These are phyloP conservation scores for Amazona guildingii DNA, from an alignment of 2,113 vertebrate species.

Conservation along the genomic window DNA sequence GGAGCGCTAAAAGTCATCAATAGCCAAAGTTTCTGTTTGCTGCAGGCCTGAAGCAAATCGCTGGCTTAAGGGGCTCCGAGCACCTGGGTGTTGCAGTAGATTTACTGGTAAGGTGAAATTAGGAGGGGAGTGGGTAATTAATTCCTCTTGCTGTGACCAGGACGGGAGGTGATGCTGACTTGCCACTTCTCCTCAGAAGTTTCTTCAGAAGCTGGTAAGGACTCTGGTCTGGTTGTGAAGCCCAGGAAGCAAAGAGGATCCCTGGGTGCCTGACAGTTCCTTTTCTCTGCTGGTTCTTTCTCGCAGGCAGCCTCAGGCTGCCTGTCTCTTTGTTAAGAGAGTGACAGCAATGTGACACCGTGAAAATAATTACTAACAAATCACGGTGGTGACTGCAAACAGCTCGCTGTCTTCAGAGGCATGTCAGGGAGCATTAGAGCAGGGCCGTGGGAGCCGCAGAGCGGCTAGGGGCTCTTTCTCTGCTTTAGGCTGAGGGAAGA, in stretches of 20 bases:
- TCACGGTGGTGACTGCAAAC: conserved; percentile 98
- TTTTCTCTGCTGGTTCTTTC: conserved; percentile 76
- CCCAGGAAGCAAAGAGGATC: conserved; percentile 74
- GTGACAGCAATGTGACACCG: conserved; percentile 99
- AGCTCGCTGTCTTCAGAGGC: conserved; percentile 96
- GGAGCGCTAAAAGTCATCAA: neutral
- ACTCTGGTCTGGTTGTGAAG: conserved; percentile 73
- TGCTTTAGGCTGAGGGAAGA: conserved; percentile 35
- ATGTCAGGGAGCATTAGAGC: conserved; percentile 97
- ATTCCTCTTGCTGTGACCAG: conserved; percentile 64
- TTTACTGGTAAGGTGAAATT: conserved; percentile 32
- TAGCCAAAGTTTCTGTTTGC: neutral
- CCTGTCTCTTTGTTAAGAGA: conserved; percentile 91
- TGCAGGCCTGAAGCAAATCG: conserved; percentile 37
- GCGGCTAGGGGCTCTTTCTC: conserved; percentile 49
- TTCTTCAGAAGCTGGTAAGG: conserved; percentile 70
- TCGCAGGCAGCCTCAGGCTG: conserved; percentile 81
- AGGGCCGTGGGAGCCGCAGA: conserved; percentile 75
- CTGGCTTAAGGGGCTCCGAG: conserved; percentile 17
- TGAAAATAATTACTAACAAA: conserved; percentile 99
- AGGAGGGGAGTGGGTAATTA: conserved; percentile 47
- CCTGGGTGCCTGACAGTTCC: conserved; percentile 75
- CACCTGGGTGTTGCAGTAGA: conserved; percentile 15
- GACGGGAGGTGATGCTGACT: conserved; percentile 58
- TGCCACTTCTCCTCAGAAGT: conserved; percentile 68